A percentile compares a stretch with the other conserved stretches of the same genome.
phyloP scores from a whole-genome alignment of 2,888 invertebrate genomes.

The Meteorus colon region DNA sequence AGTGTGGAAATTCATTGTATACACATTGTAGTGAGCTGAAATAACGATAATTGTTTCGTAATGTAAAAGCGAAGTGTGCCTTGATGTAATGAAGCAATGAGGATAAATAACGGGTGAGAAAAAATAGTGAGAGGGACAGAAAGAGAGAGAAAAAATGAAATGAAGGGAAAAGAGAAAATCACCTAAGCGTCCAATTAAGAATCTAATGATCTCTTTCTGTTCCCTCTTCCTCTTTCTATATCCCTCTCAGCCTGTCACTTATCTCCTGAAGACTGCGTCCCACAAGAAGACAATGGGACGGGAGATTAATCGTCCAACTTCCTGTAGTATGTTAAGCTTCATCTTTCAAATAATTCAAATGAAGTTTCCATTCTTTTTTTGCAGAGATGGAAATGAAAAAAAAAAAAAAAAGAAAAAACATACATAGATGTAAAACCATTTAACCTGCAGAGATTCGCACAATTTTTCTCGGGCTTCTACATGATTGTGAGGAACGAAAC shows the following conservation, averaged over 20 bases:
- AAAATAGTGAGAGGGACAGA: slow-evolving; percentile 15
- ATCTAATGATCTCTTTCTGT: slow-evolving; percentile 50
- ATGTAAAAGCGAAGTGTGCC: slow-evolving; percentile 15
- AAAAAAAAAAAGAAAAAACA: too few relatives aligned
- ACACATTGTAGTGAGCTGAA: slow-evolving; percentile 44
- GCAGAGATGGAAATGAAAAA: not conserved
- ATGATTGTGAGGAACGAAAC: slow-evolving; percentile 10
- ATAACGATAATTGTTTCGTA: slow-evolving; percentile 53
- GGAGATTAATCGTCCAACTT: slow-evolving; percentile 9
- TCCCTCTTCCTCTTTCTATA: not conserved
- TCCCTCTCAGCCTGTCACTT: slow-evolving; percentile 10
- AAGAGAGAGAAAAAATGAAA: slow-evolving; percentile 24
- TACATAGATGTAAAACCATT: not conserved
- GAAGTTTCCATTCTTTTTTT: not conserved
- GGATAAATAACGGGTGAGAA: slow-evolving; percentile 31
- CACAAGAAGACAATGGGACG: not conserved
- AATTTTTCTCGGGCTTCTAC: slow-evolving; percentile 4
- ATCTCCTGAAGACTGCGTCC: slow-evolving; percentile 23
- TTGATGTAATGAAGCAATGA: slow-evolving; percentile 14
- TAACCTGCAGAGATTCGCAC: slow-evolving; percentile 14
- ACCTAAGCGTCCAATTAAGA: slow-evolving; percentile 49
- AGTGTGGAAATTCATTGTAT: slow-evolving; percentile 58
- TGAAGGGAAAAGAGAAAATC: slow-evolving; percentile 25
- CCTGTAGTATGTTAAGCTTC: not conserved
- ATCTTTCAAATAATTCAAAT: not conserved